Evolutionary conservation across 2,888 invertebrate species (phyloP).

Genomic region (Leptopilina drosophilae): DNA sequence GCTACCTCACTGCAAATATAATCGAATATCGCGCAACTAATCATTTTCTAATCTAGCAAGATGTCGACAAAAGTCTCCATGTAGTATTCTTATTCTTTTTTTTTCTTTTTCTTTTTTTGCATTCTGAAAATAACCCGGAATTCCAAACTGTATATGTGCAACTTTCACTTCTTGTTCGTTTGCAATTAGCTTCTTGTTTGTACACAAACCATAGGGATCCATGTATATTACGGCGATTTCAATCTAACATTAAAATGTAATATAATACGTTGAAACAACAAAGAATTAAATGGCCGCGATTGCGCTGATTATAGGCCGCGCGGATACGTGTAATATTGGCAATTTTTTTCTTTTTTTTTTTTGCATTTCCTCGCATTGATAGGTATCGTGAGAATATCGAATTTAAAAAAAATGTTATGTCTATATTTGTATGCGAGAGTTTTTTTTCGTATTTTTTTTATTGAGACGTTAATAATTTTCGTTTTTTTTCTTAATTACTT

Average conservation of each 20-base stretch:
- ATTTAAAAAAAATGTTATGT: too few relatives aligned
- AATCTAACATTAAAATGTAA: conserved; percentile 30
- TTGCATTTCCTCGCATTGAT: neutral
- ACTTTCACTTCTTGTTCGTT: conserved; percentile 24
- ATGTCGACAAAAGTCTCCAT: conserved; percentile 9
- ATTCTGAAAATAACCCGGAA: conserved; percentile 24
- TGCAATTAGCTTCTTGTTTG: conserved; percentile 11
- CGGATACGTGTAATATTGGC: conserved; percentile 3
- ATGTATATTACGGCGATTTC: conserved; percentile 26
- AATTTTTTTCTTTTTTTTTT: neutral
- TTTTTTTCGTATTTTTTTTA: too few relatives aligned
- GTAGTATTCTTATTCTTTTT: too few relatives aligned
- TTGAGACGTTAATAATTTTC: too few relatives aligned
- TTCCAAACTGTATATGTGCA: conserved; percentile 12
- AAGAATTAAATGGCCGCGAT: conserved; percentile 26
- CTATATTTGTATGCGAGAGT: too few relatives aligned
- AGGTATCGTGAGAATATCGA: conserved; percentile 13
- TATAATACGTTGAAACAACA: conserved; percentile 23
- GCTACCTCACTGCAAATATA: conserved; percentile 1
- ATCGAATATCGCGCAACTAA: conserved; percentile 2
- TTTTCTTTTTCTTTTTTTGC: neutral
- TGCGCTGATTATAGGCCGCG: conserved; percentile 1
- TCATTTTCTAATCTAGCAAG: neutral
- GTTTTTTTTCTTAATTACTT: too few relatives aligned
- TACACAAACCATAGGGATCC: conserved; percentile 16